Evolutionary conservation across 2,113 vertebrate species (phyloP), one percentile per base, ranked within the genome.

Genomic region (Solea solea): DNA sequence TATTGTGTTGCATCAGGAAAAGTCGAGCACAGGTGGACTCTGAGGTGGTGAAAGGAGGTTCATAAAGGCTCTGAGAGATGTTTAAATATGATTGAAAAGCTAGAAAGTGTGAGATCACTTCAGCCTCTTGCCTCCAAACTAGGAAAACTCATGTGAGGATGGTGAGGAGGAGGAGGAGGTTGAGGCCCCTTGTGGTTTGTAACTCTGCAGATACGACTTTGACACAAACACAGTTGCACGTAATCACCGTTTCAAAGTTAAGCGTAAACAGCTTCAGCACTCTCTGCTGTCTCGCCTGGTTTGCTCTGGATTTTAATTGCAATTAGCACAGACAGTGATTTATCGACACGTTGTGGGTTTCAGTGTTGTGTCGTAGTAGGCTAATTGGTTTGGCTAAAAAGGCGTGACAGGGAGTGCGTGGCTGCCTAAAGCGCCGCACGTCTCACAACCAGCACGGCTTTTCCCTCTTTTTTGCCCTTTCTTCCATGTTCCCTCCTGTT

Each of bases 301-400:
- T 87, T 78, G 76, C 78, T 88, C 65, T 0, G 69, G 80, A 89
- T 85, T 87, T 91, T 90, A 93, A 92, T 92, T 92, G 91, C 92
- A 91, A 88, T 92, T 92, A 92, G 85, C 4, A 6, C 60, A 48
- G 84, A 75, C 84, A 82, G 88, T 90, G 88, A 90, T 92, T 93
- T 91, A 91, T 92, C 69, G 85, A 89, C 42, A 81, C 74, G 44
- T 65, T 8, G 85, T 76, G 81, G 51, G 64, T 80, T 84, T 81
- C 59, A 54, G 83, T 69, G 34, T 62, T 25, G 61, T 71, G 81
- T 74, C 61, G 64, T 28, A 83, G 79, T 62, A 16, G 86, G 85
- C 73, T 93, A 93, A 92, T 93, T 93, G 91, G 85, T 90, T 90
- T 91, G 88, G 82, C 88, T 88, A 91, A 90, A 90, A 85, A 88